Base-by-base conservation (phyloP, 2,888 invertebrate species). In the Drosophila rubida region DNA sequence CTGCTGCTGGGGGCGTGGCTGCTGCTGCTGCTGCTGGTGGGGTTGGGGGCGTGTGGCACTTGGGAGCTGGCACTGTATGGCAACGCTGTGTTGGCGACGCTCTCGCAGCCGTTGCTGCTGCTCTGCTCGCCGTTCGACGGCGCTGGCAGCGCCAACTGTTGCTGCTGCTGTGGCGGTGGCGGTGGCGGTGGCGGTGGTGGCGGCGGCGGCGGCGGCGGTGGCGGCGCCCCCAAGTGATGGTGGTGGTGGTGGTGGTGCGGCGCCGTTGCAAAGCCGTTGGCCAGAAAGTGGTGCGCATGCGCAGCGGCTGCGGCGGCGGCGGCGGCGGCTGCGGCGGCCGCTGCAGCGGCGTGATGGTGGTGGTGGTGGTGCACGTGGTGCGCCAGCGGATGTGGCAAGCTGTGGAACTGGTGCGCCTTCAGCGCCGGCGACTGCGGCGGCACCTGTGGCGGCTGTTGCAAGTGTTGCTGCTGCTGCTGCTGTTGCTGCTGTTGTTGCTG, bases 41-140 rank as follows among this genome's bases (percentile, higher is more conserved):
- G 8, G 27, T 8, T 27, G n/a, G n/a, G n/a, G n/a, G n/a, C n/a
- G n/a, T 42, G 4, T 80, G 86, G 87, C 79, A 82, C 87, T 85
- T 80, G 67, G 49, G 85, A 32, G 8, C 16, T 51, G 39, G 76
- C 42, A 19, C 57, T 70, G 41, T 82, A 72, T 75, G 25, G 25
- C 25, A 25, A 25, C 25, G 54, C n/a, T n/a, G n/a, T 23, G 23
- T 9, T 13, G 42, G 55, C 2, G 11, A 16, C 35, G 14, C 9
- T 27, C 7, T 27, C 27, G 27, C 25, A 68, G 62, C 46, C 51
- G 78, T 45, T 73, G 49, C 16, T 65, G 85, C 53, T 70, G 82
- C 61, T 27, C 9, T 76, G 74, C 19, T 53, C 60, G 42, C n/a
- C 23, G 25, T 16, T 51, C 27, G 53, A 44, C 53, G 53, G 35